phyloP scores from a whole-genome alignment of 2,888 invertebrate species.

The Zelleria hepariella region DNA sequence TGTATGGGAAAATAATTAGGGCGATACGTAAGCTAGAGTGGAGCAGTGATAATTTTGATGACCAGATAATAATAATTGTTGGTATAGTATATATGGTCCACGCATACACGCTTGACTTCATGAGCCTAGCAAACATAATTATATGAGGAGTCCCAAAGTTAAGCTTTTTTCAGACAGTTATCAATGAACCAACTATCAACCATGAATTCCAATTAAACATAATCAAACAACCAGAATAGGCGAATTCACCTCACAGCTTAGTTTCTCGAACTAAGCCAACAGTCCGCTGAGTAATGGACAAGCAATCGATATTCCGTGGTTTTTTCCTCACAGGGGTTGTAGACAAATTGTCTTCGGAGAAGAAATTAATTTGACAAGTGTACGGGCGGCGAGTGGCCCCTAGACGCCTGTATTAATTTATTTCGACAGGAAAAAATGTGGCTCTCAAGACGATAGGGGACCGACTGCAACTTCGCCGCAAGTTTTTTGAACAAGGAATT shows the following conservation, averaged over 20 bases:
- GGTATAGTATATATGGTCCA: no score
- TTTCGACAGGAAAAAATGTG: constrained; percentile 68
- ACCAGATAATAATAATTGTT: no score
- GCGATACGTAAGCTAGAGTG: not conserved
- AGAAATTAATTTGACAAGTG: constrained; percentile 71
- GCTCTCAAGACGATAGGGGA: constrained; percentile 27
- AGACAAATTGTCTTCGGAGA: constrained; percentile 68
- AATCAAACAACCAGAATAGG: not conserved
- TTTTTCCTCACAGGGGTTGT: constrained; percentile 42
- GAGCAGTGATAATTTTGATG: not conserved
- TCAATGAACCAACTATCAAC: no score
- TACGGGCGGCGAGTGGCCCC: constrained; percentile 26
- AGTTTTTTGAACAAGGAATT: constrained; percentile 10
- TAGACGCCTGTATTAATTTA: constrained; percentile 63
- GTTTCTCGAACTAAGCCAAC: not conserved
- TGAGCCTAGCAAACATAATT: no score
- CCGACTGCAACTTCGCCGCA: not conserved
- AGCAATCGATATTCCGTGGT: constrained; percentile 50
- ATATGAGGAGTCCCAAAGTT: no score
- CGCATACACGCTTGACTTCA: no score
- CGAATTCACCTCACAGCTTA: not conserved
- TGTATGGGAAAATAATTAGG: not conserved
- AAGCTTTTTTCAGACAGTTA: no score
- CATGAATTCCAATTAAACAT: no score
- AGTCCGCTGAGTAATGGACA: constrained; percentile 38